Percentiles rank a stretch among this genome's conserved stretches.
These are phyloP conservation scores for Macaria liturata DNA, from an alignment of 2,888 invertebrate species.

Conservation along the genomic window DNA sequence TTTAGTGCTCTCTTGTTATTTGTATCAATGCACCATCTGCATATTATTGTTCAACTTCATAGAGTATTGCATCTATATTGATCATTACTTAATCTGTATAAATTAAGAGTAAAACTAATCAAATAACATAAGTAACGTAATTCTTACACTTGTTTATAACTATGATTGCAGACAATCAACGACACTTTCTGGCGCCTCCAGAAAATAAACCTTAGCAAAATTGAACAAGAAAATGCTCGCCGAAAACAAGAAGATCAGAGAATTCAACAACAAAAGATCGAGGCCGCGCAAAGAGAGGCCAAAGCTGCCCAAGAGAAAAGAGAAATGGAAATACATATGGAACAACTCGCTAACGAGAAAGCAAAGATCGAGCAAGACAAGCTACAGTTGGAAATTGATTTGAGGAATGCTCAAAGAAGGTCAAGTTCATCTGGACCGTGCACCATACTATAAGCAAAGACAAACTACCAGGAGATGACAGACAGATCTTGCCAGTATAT, in stretches of 20 bases:
- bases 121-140: too few relatives aligned
- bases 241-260: slow-evolving; percentile 1
- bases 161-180: slow-evolving; percentile 7
- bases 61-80: too few relatives aligned
- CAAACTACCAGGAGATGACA: too few relatives aligned
- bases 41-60: too few relatives aligned
- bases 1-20: too few relatives aligned
- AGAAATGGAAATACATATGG: not conserved
- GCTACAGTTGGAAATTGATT: slow-evolving; percentile 1
- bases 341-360: slow-evolving; percentile 15
- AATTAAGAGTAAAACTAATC: too few relatives aligned
- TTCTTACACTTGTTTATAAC: too few relatives aligned
- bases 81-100: too few relatives aligned
- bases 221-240: slow-evolving; percentile 13
- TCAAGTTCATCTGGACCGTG: slow-evolving; percentile 3
- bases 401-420: slow-evolving; percentile 1
- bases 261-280: slow-evolving; percentile 7
- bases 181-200: slow-evolving; percentile 15
- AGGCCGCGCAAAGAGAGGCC: not conserved
- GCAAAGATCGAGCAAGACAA: slow-evolving; percentile 1
- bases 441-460: not conserved
- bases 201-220: slow-evolving; percentile 8
- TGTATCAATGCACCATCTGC: too few relatives aligned
- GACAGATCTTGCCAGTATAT: too few relatives aligned
- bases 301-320: slow-evolving; percentile 8